phyloP scores from a whole-genome alignment of 2,797 vertebrate species.

The Bradypodion pumilum region DNA sequence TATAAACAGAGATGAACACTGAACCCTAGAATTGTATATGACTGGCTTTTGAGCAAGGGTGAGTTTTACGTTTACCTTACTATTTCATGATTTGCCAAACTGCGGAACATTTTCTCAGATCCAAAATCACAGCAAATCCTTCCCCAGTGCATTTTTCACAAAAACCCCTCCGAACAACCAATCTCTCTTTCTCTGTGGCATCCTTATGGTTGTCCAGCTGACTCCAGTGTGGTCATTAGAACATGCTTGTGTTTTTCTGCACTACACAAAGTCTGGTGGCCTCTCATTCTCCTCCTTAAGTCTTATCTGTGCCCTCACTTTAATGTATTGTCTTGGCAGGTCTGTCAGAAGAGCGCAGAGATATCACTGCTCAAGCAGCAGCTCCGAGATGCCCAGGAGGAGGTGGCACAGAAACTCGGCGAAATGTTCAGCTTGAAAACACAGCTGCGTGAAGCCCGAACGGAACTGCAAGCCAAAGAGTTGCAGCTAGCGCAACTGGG shows the following conservation, averaged over 20 bases:
- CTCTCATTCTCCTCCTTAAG: not conserved
- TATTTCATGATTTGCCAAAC: not conserved
- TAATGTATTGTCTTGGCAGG: constrained; percentile 73
- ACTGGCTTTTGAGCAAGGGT: no score
- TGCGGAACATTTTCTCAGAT: rapidly evolving
- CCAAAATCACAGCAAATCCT: not conserved
- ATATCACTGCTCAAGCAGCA: constrained; percentile 97
- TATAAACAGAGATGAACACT: no score
- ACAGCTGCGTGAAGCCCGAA: constrained; percentile 86
- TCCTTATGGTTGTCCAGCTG: rapidly evolving
- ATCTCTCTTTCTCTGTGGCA: not conserved
- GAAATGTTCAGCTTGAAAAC: constrained; percentile 96
- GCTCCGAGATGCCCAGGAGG: constrained; percentile 92
- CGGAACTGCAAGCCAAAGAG: constrained; percentile 83
- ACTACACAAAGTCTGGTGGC: not conserved
- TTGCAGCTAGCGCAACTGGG: constrained; percentile 84
- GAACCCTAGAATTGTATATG: no score
- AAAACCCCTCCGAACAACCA: not conserved
- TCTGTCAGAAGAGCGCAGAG: constrained; percentile 96
- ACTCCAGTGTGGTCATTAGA: not conserved
- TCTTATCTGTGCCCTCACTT: not conserved
- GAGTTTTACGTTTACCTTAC: no score
- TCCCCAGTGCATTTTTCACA: not conserved
- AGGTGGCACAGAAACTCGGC: constrained; percentile 91
- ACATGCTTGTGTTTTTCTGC: not conserved